Conservation (phyloP, 64 coral and sea anemone species). For the Montipora foliosa region DNA sequence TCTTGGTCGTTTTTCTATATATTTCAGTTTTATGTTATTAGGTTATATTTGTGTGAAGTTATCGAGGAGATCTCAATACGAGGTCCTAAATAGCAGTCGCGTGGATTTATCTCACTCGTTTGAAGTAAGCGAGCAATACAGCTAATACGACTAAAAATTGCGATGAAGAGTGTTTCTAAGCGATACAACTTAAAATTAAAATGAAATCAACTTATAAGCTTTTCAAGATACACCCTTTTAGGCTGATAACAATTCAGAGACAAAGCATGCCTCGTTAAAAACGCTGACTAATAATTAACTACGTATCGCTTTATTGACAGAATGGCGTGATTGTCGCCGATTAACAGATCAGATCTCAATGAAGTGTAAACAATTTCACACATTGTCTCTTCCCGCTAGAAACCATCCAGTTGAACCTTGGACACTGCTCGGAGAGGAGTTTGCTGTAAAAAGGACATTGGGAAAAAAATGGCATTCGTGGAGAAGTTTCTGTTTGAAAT, state of each 20-base stretch:
- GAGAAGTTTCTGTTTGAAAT: neutral
- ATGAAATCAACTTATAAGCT: too few relatives aligned
- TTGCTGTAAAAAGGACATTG: neutral
- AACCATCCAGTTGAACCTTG: neutral
- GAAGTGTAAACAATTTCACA: constrained; percentile 32
- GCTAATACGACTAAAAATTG: neutral
- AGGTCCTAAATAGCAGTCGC: too few relatives aligned
- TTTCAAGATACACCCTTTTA: neutral
- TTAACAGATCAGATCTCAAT: neutral
- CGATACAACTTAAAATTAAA: neutral
- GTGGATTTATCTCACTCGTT: neutral
- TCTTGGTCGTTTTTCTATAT: too few relatives aligned
- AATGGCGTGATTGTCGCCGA: constrained; percentile 32
- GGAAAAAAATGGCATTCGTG: neutral
- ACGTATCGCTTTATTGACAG: neutral
- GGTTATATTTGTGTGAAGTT: too few relatives aligned
- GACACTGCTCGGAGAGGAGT: neutral
- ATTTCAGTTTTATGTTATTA: too few relatives aligned
- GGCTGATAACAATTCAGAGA: neutral
- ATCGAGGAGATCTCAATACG: too few relatives aligned
- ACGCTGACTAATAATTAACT: neutral
- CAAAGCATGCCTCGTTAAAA: neutral
- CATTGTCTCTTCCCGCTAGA: neutral
- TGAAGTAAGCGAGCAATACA: neutral
- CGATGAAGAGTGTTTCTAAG: neutral